Base-by-base conservation (phyloP, 2,888 invertebrate species). In the Thera britannica region DNA sequence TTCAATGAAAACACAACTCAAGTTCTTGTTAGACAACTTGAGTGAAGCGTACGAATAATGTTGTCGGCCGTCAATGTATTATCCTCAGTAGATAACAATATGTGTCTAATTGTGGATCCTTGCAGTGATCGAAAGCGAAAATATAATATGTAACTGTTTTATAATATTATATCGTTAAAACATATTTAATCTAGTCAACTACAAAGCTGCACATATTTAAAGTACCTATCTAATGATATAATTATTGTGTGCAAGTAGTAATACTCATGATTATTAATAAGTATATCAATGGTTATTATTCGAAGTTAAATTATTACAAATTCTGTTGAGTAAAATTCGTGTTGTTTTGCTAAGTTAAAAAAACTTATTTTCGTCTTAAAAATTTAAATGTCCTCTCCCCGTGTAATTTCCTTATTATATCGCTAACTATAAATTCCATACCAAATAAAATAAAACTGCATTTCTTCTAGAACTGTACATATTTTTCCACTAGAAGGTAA, bases 21-120 rank as follows among this genome's bases (percentile, higher is more conserved):
- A 94, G 86, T 95, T 95, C 87, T 92, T 95, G 83, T 94, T 95
- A 85, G 95, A 95, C 86, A 94, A 95, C 84, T 88, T 95, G 89
- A 95, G 95, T 89, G 95, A 95, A 86, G 93, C 95, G 76, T 95
- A 95, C 87, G 95, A 95, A 87, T 95, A 90, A 94, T 82, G 85
- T 86, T 85, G 86, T 85, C 78, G 72, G 72, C 72, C 71, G 88
- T 90, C 90, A 88, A 87, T 76, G 89, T 90, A 89, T 85, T 91
- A 91, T 87, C 92, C 91, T 91, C 91, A 71, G 83, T 83, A 89
- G 70, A 73, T 71, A 72, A 72, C 90, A 86, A 90, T 89, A 90
- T 89, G 85, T 89, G 90, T 91, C 90, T 78, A 80, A 85, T 87
- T 81, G 82, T 87, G 94, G 94, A 94, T 94, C 93, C 92, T 94